Evolutionary conservation across 1,140 invertebrate species (phyloP), one percentile per base, ranked within the genome.

Genomic region (Caenorhabditis latens): DNA sequence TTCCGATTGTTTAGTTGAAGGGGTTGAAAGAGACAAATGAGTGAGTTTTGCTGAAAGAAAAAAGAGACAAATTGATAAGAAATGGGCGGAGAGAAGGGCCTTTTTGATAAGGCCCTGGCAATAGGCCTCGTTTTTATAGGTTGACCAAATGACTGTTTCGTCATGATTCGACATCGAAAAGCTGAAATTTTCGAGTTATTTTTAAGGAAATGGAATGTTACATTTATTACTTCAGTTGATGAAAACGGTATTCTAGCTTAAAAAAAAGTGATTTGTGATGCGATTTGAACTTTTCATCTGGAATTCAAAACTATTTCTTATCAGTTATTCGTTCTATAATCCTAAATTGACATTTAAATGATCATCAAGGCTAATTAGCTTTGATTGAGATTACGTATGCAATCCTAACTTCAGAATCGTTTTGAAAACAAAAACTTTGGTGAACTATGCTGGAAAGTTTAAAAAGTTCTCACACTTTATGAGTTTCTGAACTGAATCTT

Each of bases 101-200:
- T 79, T 79, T 79, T 79, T n/a, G 71, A 79, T 79, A 79, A 79
- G 71, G 71, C 71, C 71, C 46, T 48, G 71, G n/a, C 21, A n/a
- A 71, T 43, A 79, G 71, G 71, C 46, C 63, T 42, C 19, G 21
- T n/a, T 71, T 71, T 71, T 43, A 71, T 46, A 43, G 42, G 42
- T 46, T 46, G 40, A 63, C 61, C 61, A 63, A 63, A 43, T 46
- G 65, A 43, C 65, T 71, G 40, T 71, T 71, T 71, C 65, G 65
- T 71, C 65, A 71, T 71, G 65, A 71, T 43, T 71, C 19, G 65
- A 71, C 65, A 71, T 19, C 19, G 42, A 53, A 14, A 53, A 53
- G 50, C 50, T 14, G 50, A 13, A 9, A 1, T 71, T 16, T 71
- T 46, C 19, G 40, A 46, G 65, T 71, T 63, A 63, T 63, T 43